Percentiles rank a stretch among this genome's conserved stretches.
phyloP scores from a whole-genome alignment of 1,140 invertebrate species.

The Papilio dardanus region DNA sequence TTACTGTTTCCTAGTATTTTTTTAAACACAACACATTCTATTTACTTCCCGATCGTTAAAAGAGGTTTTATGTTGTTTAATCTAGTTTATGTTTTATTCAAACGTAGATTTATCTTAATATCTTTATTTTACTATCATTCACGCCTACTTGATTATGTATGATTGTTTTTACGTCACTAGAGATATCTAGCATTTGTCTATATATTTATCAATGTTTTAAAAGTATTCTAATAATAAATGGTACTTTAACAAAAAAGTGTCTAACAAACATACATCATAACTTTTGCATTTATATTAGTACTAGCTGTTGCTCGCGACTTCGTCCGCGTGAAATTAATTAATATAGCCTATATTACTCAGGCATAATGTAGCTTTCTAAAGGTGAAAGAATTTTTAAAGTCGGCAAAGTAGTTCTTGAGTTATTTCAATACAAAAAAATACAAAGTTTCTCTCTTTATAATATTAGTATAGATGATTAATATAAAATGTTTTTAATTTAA shows the following conservation, averaged over 20 bases:
- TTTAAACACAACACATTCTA: constrained; percentile 17
- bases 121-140: constrained; percentile 29
- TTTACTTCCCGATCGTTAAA: constrained; percentile 34
- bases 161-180: background rate
- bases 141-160: constrained; percentile 19
- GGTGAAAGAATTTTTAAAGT: too few species aligned
- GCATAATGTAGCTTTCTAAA: too few species aligned
- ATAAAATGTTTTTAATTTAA: background rate
- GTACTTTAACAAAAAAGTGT: too few species aligned
- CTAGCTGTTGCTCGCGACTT: too few species aligned
- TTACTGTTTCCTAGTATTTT: constrained; percentile 54
- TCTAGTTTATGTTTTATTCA: constrained; percentile 38
- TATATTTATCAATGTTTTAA: background rate
- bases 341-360: too few species aligned
- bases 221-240: background rate
- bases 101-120: constrained; percentile 29
- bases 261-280: too few species aligned
- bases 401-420: too few species aligned
- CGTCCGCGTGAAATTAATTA: too few species aligned
- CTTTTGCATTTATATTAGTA: too few species aligned
- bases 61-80: constrained; percentile 42
- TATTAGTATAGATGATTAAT: too few species aligned
- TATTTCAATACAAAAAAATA: too few species aligned
- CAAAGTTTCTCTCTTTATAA: too few species aligned
- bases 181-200: background rate